Evolutionary conservation across 1,140 invertebrate species (phyloP).

Genomic region (Drosophila equinoxialis): DNA sequence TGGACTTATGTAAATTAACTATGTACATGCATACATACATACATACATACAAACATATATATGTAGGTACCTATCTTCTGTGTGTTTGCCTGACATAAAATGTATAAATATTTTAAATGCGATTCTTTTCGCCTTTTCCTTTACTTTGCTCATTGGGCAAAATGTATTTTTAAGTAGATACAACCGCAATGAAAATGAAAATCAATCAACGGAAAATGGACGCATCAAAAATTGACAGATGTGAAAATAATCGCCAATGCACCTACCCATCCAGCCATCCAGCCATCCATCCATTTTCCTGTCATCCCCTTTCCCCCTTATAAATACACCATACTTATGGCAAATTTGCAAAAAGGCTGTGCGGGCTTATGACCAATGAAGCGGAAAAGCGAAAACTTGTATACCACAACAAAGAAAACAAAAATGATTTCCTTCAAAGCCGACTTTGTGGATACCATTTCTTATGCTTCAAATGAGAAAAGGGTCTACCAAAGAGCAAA

Average conservation of each 20-base stretch:
- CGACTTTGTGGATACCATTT: not conserved
- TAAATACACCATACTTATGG: not conserved
- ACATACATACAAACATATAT: no score
- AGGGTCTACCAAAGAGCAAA: no score
- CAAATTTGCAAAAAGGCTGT: constrained; percentile 38
- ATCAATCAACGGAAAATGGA: constrained; percentile 74
- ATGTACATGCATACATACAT: constrained; percentile 17
- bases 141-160: constrained; percentile 30
- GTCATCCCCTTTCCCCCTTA: no score
- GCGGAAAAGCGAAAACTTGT: constrained; percentile 41
- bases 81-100: constrained; percentile 36
- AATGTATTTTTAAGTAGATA: constrained; percentile 76
- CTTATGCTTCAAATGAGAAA: no score
- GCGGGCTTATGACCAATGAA: constrained; percentile 22
- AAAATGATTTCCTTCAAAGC: not conserved
- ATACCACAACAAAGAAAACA: constrained; percentile 35
- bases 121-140: constrained; percentile 23
- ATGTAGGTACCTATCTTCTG: not conserved
- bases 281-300: not conserved
- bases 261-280: constrained; percentile 6
- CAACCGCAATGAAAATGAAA: constrained; percentile 56
- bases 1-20: constrained; percentile 74
- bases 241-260: constrained; percentile 49
- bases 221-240: constrained; percentile 74
- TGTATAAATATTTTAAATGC: constrained; percentile 72